Percentiles rank a stretch among this genome's conserved stretches.
Conservation (phyloP, 2,113 vertebrate genomes). For the Bungarus multicinctus region DNA sequence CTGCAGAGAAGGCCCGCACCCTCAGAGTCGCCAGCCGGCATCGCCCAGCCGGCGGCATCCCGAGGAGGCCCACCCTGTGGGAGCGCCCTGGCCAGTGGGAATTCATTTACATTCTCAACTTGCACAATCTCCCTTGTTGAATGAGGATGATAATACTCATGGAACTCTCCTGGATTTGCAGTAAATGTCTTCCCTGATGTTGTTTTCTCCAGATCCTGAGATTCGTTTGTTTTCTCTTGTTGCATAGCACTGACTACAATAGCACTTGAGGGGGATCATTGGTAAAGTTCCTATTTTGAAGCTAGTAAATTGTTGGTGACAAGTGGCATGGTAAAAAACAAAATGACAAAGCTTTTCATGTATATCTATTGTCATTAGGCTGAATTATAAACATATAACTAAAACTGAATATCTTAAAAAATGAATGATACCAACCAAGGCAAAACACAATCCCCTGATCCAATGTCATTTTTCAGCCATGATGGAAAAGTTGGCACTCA, state of each 20-base stretch:
- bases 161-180: not conserved
- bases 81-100: no score
- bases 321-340: slow-evolving; percentile 27
- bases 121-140: not conserved
- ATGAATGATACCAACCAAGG: slow-evolving; percentile 30
- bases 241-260: not conserved
- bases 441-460: slow-evolving; percentile 42
- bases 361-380: slow-evolving; percentile 4
- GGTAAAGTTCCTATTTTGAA: not conserved
- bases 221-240: not conserved
- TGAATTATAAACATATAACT: slow-evolving; percentile 27
- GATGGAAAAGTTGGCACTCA: slow-evolving; percentile 53
- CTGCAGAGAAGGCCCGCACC: no score
- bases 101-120: not conserved
- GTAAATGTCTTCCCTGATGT: not conserved
- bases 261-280: not conserved
- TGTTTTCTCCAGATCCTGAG: not conserved
- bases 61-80: no score
- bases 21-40: no score
- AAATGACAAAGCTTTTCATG: slow-evolving; percentile 26
- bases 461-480: slow-evolving; percentile 45
- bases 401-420: slow-evolving; percentile 52
- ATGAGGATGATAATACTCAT: not conserved
- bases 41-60: no score
- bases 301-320: not conserved